Base-by-base conservation (phyloP, 2,113 vertebrate species). In the Desmodus rotundus region DNA sequence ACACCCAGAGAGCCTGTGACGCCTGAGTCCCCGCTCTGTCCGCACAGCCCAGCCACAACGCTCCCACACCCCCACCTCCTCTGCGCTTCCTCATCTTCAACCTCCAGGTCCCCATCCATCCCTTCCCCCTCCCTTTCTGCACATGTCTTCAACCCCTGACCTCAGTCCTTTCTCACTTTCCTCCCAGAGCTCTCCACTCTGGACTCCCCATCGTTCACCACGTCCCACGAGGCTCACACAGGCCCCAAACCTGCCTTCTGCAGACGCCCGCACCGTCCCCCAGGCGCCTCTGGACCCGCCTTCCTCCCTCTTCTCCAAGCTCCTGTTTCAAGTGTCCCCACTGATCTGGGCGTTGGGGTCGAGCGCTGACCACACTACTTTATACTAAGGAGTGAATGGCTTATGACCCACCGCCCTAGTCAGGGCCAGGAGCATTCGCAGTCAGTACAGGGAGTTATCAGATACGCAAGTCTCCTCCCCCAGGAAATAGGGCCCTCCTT, bases 11-110 rank as follows among this genome's bases (percentile, higher is more conserved):
- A 74, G 17, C 24, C 24, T 16, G 8, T 38, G 9, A 36, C 3
- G 16, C 56, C 20, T 0, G 1, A 3, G 54, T n/a, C 38, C 85
- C 28, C 12, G 1, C 16, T 9, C 1, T 4, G 5, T 4, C 8
- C 28, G 20, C 36, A 15, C 24, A 2, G 12, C 8, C 31, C 2
- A 28, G 38, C 24, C 38, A 0, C 38, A 7, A 33, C 0, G 20
- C 26, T 24, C n/a, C 54, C 1, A 9, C 11, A 22, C 11, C n/a
- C 33, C 20, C 11, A 0, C 22, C 24, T 22, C 14, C 56, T 20
- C 19, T 10, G 9, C 4, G 10, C 68, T 41, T 38, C 26, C 50
- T 58, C 7, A 0, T 36, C 24, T 38, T 33, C 58, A 61, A 13
- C 47, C 45, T 50, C 26, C 10, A 31, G 45, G 1, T 77, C 20